phyloP scores from a whole-genome alignment of 2,797 vertebrate genomes.

The Pagetopsis macropterus region DNA sequence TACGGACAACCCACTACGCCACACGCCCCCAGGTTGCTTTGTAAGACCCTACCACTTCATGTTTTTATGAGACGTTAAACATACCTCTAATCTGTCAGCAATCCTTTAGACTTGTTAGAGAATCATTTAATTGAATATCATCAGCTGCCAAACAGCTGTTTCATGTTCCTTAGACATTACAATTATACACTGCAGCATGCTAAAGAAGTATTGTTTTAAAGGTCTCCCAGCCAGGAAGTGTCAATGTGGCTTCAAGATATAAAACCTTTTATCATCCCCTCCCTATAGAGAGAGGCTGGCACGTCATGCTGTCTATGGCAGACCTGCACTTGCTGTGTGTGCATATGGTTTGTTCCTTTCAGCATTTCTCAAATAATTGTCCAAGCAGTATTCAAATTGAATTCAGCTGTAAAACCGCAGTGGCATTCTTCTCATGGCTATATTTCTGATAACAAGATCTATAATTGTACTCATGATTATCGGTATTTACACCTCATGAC shows the following conservation, averaged over 20 bases:
- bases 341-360: slow-evolving; percentile 61
- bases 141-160: slow-evolving; percentile 9
- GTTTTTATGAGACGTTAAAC: slow-evolving; percentile 37
- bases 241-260: slow-evolving; percentile 7
- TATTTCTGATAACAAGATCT: slow-evolving; percentile 22
- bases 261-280: slow-evolving; percentile 29
- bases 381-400: slow-evolving; percentile 45
- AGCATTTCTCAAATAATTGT: slow-evolving; percentile 62
- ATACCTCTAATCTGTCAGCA: slow-evolving; percentile 13
- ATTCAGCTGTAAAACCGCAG: slow-evolving; percentile 19
- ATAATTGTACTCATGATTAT: slow-evolving; percentile 32
- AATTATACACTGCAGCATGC: background rate
- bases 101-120: background rate
- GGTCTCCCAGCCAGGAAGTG: slow-evolving; percentile 10
- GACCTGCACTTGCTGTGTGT: slow-evolving; percentile 71
- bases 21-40: slow-evolving; percentile 1
- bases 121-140: background rate
- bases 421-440: slow-evolving; percentile 8
- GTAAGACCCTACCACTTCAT: slow-evolving; percentile 12
- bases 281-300: slow-evolving; percentile 24
- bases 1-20: no score
- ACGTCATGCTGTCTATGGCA: slow-evolving; percentile 53
- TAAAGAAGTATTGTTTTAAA: no score
- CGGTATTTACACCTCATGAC: slow-evolving; percentile 25
- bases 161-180: slow-evolving; percentile 4